Evolutionary conservation across 2,797 vertebrate species (phyloP).

Genomic region (Otolemur crassicaudatus): DNA sequence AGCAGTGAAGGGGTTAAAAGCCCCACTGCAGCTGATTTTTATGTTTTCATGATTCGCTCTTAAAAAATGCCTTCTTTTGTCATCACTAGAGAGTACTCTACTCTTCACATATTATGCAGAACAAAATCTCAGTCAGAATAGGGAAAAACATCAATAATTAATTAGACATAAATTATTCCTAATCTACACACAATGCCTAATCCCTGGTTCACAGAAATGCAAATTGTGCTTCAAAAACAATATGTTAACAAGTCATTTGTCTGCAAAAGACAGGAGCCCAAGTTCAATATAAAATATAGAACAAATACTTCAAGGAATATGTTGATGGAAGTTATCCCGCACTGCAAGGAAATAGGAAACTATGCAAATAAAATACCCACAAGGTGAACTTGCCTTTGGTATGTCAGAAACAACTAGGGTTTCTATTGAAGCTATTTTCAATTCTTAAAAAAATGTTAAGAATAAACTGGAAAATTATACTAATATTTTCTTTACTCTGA

Average conservation of each 20-base stretch:
- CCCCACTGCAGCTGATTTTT: slow-evolving; percentile 58
- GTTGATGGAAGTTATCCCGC: slow-evolving; percentile 77
- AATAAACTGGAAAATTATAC: not conserved
- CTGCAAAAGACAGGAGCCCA: slow-evolving; percentile 81
- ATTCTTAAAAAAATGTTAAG: not conserved
- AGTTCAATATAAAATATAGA: slow-evolving; percentile 84
- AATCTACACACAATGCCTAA: slow-evolving; percentile 86
- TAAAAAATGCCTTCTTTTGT: slow-evolving; percentile 77
- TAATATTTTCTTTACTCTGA: not conserved
- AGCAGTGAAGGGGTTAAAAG: slow-evolving; percentile 75
- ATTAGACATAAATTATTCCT: slow-evolving; percentile 89
- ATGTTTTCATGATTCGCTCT: slow-evolving; percentile 72
- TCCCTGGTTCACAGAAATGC: slow-evolving; percentile 86
- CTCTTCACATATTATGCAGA: slow-evolving; percentile 80
- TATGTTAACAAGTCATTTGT: slow-evolving; percentile 87
- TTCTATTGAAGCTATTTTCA: not conserved
- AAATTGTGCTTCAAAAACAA: slow-evolving; percentile 86
- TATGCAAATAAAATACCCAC: slow-evolving; percentile 58
- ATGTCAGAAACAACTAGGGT: slow-evolving; percentile 38
- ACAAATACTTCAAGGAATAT: slow-evolving; percentile 81
- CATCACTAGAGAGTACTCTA: slow-evolving; percentile 69
- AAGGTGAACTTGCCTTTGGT: slow-evolving; percentile 16
- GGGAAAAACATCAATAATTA: slow-evolving; percentile 85
- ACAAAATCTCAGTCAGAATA: slow-evolving; percentile 78
- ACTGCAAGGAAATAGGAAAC: slow-evolving; percentile 65